Conservation (phyloP, 2,888 invertebrate genomes). For the Chrysolina oricalcia region DNA sequence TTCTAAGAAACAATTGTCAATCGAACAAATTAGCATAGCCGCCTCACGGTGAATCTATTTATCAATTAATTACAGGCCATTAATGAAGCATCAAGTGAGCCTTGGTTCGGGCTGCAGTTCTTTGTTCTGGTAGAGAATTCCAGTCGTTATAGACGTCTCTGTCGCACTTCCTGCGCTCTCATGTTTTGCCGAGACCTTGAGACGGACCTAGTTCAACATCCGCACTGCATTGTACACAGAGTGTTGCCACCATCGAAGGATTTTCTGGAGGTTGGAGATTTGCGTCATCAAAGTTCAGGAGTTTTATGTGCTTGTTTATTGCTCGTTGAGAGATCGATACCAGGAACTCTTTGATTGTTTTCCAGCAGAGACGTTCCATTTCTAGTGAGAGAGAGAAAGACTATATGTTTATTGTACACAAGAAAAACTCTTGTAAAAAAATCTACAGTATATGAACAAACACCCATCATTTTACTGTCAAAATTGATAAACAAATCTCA, state of each 20-base stretch:
- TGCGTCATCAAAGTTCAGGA: neutral
- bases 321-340: too few species aligned
- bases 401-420: too few species aligned
- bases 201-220: slow-evolving; percentile 73
- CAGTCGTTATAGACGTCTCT: slow-evolving; percentile 55
- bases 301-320: neutral
- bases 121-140: slow-evolving; percentile 52
- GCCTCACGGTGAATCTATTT: slow-evolving; percentile 4
- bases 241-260: slow-evolving; percentile 15
- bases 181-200: slow-evolving; percentile 69
- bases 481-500: too few species aligned
- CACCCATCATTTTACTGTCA: too few species aligned
- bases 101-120: slow-evolving; percentile 45
- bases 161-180: slow-evolving; percentile 65
- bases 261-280: slow-evolving; percentile 19
- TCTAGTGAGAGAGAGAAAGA: too few species aligned
- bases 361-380: too few species aligned
- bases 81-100: slow-evolving; percentile 41
- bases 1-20: slow-evolving; percentile 25
- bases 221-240: slow-evolving; percentile 55
- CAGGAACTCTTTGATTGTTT: too few species aligned
- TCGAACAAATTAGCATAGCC: slow-evolving; percentile 31
- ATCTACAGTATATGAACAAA: too few species aligned
- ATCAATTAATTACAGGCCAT: slow-evolving; percentile 40
- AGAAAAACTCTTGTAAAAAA: too few species aligned